Percentiles rank a stretch among this genome's conserved stretches.
These are phyloP conservation scores for Emmelina monodactyla DNA, from an alignment of 2,888 invertebrate species.

Conservation along the genomic window DNA sequence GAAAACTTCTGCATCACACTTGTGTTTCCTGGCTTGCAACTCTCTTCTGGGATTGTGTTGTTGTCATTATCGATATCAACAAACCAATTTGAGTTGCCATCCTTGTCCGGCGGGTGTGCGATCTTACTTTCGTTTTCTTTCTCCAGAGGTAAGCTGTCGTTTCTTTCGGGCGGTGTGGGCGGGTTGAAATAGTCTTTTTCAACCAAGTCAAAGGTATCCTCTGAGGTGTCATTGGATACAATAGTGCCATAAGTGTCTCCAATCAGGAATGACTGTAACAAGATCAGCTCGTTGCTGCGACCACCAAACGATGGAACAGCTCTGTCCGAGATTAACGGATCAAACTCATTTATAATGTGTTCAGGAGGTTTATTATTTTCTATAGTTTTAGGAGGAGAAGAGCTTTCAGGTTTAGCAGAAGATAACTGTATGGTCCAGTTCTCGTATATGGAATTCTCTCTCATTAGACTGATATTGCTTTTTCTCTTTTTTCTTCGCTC, in stretches of 20 bases:
- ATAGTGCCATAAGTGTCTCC: slow-evolving; percentile 74
- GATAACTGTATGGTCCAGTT: slow-evolving; percentile 40
- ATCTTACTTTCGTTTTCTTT: slow-evolving; percentile 23
- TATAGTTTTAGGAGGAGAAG: slow-evolving; percentile 12
- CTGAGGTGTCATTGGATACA: slow-evolving; percentile 45
- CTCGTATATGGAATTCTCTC: slow-evolving; percentile 47
- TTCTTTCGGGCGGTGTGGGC: slow-evolving; percentile 69
- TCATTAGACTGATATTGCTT: slow-evolving; percentile 29
- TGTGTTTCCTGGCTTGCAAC: slow-evolving; percentile 26
- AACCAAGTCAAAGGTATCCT: slow-evolving; percentile 36
- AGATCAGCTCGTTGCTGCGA: slow-evolving; percentile 68
- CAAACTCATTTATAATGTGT: slow-evolving; percentile 78
- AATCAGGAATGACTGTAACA: slow-evolving; percentile 73
- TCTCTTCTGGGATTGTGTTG: slow-evolving; percentile 23
- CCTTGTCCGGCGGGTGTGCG: slow-evolving; percentile 24
- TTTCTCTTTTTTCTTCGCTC: slow-evolving; percentile 34
- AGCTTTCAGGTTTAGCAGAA: slow-evolving; percentile 14
- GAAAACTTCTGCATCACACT: slow-evolving; percentile 48
- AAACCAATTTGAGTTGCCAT: slow-evolving; percentile 54
- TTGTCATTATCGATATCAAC: not conserved
- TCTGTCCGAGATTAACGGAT: slow-evolving; percentile 58
- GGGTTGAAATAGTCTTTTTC: slow-evolving; percentile 59
- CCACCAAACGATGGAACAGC: slow-evolving; percentile 35
- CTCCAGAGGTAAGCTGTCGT: slow-evolving; percentile 66
- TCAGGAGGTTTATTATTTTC: slow-evolving; percentile 36